Conservation (phyloP, 2,797 vertebrate species). For the Cheirogaleus major region DNA sequence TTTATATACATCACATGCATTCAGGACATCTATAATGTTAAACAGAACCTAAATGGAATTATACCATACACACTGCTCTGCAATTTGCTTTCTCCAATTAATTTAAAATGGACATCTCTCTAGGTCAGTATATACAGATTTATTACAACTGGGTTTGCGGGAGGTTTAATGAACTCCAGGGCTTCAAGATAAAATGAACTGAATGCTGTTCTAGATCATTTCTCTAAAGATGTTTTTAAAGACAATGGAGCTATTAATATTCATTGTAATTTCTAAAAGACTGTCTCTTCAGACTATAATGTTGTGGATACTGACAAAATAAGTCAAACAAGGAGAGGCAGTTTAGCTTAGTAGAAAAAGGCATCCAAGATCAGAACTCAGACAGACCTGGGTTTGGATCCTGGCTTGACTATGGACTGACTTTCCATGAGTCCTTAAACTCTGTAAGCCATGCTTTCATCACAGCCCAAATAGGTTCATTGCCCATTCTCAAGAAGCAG, state of each 20-base stretch:
- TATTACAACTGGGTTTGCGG: neutral
- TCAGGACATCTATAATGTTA: neutral
- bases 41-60: neutral
- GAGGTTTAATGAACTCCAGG: neutral
- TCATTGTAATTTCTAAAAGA: neutral
- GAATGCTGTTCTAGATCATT: constrained; percentile 20
- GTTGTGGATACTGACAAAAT: neutral
- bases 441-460: neutral
- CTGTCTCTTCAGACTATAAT: neutral
- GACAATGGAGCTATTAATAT: neutral
- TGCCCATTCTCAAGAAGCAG: neutral
- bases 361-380: too few species aligned
- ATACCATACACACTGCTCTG: neutral
- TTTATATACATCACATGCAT: neutral
- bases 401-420: neutral
- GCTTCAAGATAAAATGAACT: neutral
- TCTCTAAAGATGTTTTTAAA: constrained; percentile 23
- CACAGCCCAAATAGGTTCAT: neutral
- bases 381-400: neutral
- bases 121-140: neutral
- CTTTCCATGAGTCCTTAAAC: neutral
- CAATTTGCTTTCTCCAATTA: neutral
- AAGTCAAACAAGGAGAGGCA: neutral
- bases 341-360: neutral
- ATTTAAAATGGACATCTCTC: neutral